phyloP scores from a whole-genome alignment of 2,797 vertebrate species.

The Sebastes cheni region DNA sequence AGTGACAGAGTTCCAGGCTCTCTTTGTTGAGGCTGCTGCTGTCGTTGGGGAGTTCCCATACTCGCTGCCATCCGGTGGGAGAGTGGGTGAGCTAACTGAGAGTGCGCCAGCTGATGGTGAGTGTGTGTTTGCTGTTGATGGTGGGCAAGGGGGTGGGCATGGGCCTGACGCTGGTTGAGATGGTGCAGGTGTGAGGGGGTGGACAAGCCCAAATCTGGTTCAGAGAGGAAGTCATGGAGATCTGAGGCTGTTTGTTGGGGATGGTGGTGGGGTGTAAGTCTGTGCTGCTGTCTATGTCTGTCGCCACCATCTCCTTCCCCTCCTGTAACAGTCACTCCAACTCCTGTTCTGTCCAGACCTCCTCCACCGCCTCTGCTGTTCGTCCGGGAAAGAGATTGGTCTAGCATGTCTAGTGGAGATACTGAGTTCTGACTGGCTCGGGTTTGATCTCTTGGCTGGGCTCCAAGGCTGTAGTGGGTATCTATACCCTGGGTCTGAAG shows the following conservation, averaged over 20 bases:
- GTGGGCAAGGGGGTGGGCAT: constrained; percentile 64
- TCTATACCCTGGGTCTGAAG: constrained; percentile 85
- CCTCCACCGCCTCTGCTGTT: constrained; percentile 69
- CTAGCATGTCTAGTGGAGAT: constrained; percentile 80
- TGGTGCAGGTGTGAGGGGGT: constrained; percentile 78
- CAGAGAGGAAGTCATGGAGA: constrained; percentile 79
- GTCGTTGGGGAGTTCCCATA: constrained; percentile 66
- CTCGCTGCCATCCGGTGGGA: constrained; percentile 60
- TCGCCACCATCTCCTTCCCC: constrained; percentile 65
- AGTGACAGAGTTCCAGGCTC: constrained; percentile 75
- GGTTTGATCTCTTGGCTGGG: constrained; percentile 72
- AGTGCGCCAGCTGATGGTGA: constrained; percentile 74
- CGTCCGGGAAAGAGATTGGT: constrained; percentile 78
- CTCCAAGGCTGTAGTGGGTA: constrained; percentile 75
- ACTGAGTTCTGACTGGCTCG: constrained; percentile 77
- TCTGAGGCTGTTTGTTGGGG: constrained; percentile 73
- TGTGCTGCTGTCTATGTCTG: constrained; percentile 74
- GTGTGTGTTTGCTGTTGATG: constrained; percentile 72
- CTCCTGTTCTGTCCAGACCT: constrained; percentile 61
- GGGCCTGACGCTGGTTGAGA: constrained; percentile 65
- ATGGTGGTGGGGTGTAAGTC: constrained; percentile 74
- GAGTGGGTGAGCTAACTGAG: constrained; percentile 62
- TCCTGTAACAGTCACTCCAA: constrained; percentile 51
- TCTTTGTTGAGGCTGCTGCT: constrained; percentile 70
- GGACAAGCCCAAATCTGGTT: constrained; percentile 77